Conservation (phyloP, 2,113 vertebrate genomes). For the Sinocyclocheilus grahami region DNA sequence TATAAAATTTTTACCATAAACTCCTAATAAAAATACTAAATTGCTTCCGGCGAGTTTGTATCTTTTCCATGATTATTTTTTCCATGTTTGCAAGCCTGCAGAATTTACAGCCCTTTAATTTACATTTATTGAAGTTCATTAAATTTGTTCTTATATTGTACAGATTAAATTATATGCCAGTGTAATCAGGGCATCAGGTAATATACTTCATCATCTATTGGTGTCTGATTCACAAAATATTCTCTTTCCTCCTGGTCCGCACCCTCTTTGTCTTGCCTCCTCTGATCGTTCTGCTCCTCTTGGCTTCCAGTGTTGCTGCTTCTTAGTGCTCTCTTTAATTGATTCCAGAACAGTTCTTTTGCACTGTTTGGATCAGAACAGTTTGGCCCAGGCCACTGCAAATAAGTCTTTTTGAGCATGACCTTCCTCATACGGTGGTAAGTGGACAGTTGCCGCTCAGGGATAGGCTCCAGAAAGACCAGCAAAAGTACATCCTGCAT, state of each 20-base stretch:
- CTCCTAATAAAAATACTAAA: background rate
- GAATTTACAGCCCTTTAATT: background rate
- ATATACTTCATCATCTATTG: slow-evolving; percentile 52
- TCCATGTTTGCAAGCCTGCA: background rate
- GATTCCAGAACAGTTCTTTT: slow-evolving; percentile 82
- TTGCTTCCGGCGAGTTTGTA: background rate
- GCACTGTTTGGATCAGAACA: slow-evolving; percentile 69
- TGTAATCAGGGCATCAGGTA: slow-evolving; percentile 54
- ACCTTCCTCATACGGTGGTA: slow-evolving; percentile 87
- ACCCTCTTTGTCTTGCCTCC: background rate
- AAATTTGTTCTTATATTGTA: background rate
- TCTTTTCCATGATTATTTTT: background rate
- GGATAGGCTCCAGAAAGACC: slow-evolving; percentile 81
- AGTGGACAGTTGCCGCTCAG: slow-evolving; percentile 76
- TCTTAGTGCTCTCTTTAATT: slow-evolving; percentile 76
- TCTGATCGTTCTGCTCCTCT: slow-evolving; percentile 38
- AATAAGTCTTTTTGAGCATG: slow-evolving; percentile 83
- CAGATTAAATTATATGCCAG: background rate
- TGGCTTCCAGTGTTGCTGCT: slow-evolving; percentile 58
- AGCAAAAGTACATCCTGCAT: slow-evolving; percentile 84
- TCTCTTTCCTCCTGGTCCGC: slow-evolving; percentile 33
- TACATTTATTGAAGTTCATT: background rate
- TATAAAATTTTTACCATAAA: background rate
- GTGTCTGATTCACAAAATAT: slow-evolving; percentile 38
- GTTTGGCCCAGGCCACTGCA: slow-evolving; percentile 79